Percentiles rank a stretch among this genome's conserved stretches.
These are phyloP conservation scores for Distichodus sexfasciatus DNA, from an alignment of 2,797 vertebrate genomes.

Conservation along the genomic window DNA sequence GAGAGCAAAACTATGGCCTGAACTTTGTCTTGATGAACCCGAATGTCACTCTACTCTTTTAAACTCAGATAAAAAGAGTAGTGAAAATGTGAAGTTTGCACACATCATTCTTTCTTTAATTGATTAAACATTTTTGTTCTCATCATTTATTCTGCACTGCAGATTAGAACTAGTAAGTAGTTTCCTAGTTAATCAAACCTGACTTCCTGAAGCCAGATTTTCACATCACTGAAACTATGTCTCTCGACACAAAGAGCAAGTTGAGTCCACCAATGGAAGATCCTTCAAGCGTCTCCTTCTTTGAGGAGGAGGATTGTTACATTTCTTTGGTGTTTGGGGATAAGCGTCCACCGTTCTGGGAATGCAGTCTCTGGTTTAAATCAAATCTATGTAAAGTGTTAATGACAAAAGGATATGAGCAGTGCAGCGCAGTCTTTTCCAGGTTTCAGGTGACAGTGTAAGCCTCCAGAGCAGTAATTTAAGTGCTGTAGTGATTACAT, in stretches of 20 bases:
- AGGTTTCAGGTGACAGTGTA: slow-evolving; percentile 34
- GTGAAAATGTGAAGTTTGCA: no score
- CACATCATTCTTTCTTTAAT: no score
- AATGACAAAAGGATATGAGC: slow-evolving; percentile 31
- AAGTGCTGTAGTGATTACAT: slow-evolving; percentile 25
- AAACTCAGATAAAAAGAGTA: no score
- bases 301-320: not conserved
- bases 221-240: not conserved
- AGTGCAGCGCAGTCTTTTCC: not conserved
- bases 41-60: no score
- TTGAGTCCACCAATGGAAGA: not conserved
- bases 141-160: no score
- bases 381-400: slow-evolving; percentile 27
- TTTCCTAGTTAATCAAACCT: no score
- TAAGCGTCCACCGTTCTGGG: slow-evolving; percentile 17
- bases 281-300: no score
- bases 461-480: not conserved
- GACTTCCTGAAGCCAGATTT: no score
- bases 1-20: no score
- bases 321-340: slow-evolving; percentile 14
- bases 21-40: no score
- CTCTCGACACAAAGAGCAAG: not conserved
- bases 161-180: no score
- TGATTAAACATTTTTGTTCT: no score
- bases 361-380: slow-evolving; percentile 25